Percentiles rank a stretch among this genome's conserved stretches.
Evolutionary conservation across 92 coral and sea anemone genomes (phyloP).

Genomic region (Epizoanthus illoricatus): DNA sequence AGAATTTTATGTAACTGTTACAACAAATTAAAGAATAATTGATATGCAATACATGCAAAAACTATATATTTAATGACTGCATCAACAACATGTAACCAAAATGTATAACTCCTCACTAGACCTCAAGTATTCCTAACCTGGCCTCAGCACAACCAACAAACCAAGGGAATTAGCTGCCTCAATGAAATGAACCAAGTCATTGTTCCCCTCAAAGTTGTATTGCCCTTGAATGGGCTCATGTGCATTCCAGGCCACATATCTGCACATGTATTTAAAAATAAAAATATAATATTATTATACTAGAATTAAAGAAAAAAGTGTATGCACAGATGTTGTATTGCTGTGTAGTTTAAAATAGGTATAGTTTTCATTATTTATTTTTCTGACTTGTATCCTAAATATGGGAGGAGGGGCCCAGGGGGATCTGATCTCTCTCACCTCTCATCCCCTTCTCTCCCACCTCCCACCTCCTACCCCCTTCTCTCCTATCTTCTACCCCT

Average conservation of each 20-base stretch:
- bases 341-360: neutral
- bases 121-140: slow-evolving; percentile 56
- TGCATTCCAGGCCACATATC: slow-evolving; percentile 93
- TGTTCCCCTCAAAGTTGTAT: slow-evolving; percentile 78
- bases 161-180: slow-evolving; percentile 75
- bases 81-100: neutral
- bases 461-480: too few species aligned
- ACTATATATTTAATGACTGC: neutral
- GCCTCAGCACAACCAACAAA: slow-evolving; percentile 80
- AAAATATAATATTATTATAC: neutral
- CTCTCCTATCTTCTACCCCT: too few species aligned
- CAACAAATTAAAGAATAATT: neutral
- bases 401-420: too few species aligned
- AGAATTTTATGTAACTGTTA: too few species aligned
- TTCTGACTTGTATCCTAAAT: too few species aligned
- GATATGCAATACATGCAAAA: neutral
- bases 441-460: too few species aligned
- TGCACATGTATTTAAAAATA: slow-evolving; percentile 4
- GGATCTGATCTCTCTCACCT: too few species aligned
- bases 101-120: neutral
- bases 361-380: too few species aligned
- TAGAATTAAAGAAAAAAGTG: neutral
- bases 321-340: too few species aligned
- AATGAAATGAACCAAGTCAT: slow-evolving; percentile 78
- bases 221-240: slow-evolving; percentile 82